Conservation (phyloP, 2,888 invertebrate species). For the Dexiosoma caninum region DNA sequence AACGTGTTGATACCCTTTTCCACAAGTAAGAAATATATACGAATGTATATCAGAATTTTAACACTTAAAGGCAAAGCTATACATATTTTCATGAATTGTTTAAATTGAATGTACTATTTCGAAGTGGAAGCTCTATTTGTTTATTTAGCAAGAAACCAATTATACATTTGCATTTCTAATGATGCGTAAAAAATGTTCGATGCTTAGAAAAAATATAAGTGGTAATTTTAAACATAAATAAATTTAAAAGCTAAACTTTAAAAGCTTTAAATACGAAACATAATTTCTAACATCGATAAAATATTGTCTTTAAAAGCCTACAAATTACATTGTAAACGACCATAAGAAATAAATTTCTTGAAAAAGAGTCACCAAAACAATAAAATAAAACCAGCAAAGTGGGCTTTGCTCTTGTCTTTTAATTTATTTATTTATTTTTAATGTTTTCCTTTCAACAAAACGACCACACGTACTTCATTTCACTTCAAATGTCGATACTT, state of each 20-base stretch:
- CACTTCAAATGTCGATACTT: not conserved
- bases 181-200: not conserved
- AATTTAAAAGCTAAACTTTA: slow-evolving; percentile 41
- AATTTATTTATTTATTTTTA: slow-evolving; percentile 1
- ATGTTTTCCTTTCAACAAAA: slow-evolving; percentile 19
- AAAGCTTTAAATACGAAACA: not conserved
- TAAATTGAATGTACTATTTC: too few relatives aligned
- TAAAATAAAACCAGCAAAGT: slow-evolving; percentile 2
- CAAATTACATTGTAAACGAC: slow-evolving; percentile 51
- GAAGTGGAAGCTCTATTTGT: too few relatives aligned
- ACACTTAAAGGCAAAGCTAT: too few relatives aligned
- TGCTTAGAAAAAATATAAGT: slow-evolving; percentile 37
- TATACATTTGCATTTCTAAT: slow-evolving; percentile 31
- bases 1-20: too few relatives aligned
- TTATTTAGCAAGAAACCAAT: too few relatives aligned
- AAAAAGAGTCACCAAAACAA: not conserved
- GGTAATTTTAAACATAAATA: slow-evolving; percentile 50
- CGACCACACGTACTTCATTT: slow-evolving; percentile 53
- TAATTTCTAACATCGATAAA: slow-evolving; percentile 44
- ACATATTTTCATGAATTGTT: too few relatives aligned
- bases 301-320: slow-evolving; percentile 48
- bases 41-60: too few relatives aligned
- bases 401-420: not conserved
- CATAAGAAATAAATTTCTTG: not conserved
- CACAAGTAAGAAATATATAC: too few relatives aligned